Evolutionary conservation across 1,140 invertebrate species (phyloP).

Genomic region (Rhagoletis zephyria): DNA sequence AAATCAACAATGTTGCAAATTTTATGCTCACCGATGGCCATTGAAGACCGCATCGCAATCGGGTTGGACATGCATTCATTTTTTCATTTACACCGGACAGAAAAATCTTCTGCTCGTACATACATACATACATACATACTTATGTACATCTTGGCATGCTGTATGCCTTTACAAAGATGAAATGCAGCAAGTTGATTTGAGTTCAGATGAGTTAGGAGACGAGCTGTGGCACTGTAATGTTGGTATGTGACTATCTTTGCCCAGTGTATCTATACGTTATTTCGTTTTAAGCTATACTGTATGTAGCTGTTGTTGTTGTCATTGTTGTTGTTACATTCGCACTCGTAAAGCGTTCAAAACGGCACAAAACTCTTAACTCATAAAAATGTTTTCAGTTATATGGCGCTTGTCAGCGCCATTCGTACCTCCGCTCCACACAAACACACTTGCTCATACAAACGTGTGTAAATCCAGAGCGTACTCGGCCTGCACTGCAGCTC

Average conservation of each 20-base stretch:
- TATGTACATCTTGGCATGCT: too few species aligned
- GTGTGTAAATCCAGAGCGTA: not conserved
- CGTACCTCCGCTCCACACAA: not conserved
- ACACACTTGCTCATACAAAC: too few species aligned
- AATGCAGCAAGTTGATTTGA: not conserved
- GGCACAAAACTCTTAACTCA: slow-evolving; percentile 51
- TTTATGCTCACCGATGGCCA: slow-evolving; percentile 53
- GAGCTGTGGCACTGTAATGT: not conserved
- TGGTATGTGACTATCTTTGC: not conserved
- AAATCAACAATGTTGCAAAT: slow-evolving; percentile 57
- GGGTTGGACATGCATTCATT: not conserved
- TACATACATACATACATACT: too few species aligned
- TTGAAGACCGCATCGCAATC: slow-evolving; percentile 44
- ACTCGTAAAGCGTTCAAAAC: slow-evolving; percentile 47
- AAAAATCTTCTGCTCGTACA: too few species aligned
- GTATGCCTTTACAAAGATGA: not conserved
- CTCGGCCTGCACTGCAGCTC: not conserved
- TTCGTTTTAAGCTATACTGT: not conserved
- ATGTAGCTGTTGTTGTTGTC: not conserved
- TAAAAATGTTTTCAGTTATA: slow-evolving; percentile 55
- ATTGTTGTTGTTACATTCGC: slow-evolving; percentile 41
- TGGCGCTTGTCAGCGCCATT: slow-evolving; percentile 55
- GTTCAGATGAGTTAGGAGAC: not conserved
- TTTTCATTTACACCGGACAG: slow-evolving; percentile 2
- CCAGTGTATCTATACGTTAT: not conserved